Evolutionary conservation across 2,797 vertebrate genomes (phyloP).

Genomic region (Galaxias olidus): DNA sequence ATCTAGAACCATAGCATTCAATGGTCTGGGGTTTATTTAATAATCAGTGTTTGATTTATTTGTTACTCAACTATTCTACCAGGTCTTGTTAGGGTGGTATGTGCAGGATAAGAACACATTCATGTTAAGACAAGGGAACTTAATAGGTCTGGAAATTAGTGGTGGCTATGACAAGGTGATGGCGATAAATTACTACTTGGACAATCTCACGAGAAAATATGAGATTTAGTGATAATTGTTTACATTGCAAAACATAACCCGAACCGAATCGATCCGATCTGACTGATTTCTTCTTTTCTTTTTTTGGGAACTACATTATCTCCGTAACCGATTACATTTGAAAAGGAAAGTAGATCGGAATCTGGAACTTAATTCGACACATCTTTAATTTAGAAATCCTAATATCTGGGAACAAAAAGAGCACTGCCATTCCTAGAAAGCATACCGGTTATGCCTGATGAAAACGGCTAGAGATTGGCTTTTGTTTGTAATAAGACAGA

Average conservation of each 20-base stretch:
- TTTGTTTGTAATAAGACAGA: constrained; percentile 60
- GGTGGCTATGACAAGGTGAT: constrained; percentile 68
- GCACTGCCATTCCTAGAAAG: constrained; percentile 46
- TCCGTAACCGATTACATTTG: constrained; percentile 53
- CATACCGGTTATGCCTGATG: constrained; percentile 55
- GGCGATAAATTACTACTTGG: constrained; percentile 61
- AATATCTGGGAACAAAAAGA: constrained; percentile 54
- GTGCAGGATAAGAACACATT: constrained; percentile 23
- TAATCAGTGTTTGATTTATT: too few species aligned
- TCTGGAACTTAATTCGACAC: constrained; percentile 70
- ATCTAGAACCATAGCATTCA: too few species aligned
- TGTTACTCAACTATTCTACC: too few species aligned
- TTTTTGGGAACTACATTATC: constrained; percentile 49
- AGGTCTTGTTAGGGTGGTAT: background rate
- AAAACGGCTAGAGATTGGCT: constrained; percentile 61
- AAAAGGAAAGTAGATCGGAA: constrained; percentile 48
- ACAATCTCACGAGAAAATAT: constrained; percentile 91
- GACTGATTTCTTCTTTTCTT: constrained; percentile 48
- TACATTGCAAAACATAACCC: constrained; percentile 85
- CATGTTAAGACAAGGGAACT: constrained; percentile 50
- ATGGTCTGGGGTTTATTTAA: too few species aligned
- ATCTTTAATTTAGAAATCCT: constrained; percentile 52
- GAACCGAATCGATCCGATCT: constrained; percentile 92
- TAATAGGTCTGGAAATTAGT: constrained; percentile 60
- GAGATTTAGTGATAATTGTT: constrained; percentile 93